These are phyloP conservation scores for Sebastes schlegelii DNA, from an alignment of 2,113 vertebrate species.

Conservation along the genomic window DNA sequence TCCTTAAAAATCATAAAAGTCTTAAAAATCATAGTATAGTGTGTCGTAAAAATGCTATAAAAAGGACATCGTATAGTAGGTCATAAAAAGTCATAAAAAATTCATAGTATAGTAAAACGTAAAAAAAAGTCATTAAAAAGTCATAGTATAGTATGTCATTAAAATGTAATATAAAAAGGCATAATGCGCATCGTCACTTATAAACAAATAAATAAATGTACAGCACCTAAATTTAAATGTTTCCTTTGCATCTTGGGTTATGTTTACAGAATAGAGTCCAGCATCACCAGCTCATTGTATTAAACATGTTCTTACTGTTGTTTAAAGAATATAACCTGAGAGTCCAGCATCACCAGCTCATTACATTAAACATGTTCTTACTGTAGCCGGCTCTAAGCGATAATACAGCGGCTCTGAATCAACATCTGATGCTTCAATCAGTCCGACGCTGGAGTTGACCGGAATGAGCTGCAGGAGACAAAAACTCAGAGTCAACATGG, in stretches of 20 bases:
- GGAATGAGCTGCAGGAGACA: conserved; percentile 75
- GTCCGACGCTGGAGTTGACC: conserved; percentile 75
- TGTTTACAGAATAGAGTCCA: neutral
- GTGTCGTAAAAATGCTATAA: too few species aligned
- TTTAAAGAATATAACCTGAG: neutral
- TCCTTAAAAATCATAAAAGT: too few species aligned
- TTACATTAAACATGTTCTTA: conserved; percentile 47
- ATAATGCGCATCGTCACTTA: neutral
- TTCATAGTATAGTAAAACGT: too few species aligned
- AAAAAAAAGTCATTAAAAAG: too few species aligned
- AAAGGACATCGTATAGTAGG: too few species aligned
- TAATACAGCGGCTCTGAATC: conserved; percentile 82
- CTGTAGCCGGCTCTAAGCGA: conserved; percentile 75
- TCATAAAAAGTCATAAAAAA: too few species aligned
- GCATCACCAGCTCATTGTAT: neutral
- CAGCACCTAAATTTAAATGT: neutral
- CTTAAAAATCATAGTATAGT: too few species aligned
- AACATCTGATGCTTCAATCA: conserved; percentile 79
- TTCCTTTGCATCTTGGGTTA: neutral
- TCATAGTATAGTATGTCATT: neutral
- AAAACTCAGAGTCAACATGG: neutral
- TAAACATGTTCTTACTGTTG: conserved; percentile 12
- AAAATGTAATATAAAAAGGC: neutral
- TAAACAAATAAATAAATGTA: neutral
- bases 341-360: neutral